Conservation (phyloP, 37 sponge, comb jelly and placozoan species). For the Eunapius fragilis region DNA sequence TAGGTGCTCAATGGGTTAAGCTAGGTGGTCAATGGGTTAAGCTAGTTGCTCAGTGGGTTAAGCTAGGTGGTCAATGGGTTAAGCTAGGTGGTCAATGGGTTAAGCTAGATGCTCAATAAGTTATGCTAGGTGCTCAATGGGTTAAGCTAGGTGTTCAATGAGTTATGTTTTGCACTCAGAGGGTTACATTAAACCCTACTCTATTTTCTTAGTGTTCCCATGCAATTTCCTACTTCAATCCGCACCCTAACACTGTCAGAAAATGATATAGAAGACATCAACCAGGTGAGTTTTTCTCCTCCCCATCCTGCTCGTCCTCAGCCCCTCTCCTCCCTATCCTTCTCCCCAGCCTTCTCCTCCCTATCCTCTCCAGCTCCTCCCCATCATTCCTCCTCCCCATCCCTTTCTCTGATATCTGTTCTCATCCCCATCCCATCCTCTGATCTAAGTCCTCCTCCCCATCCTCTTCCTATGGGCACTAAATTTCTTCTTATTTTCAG, state of each 20-base stretch:
- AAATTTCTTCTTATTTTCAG: background rate
- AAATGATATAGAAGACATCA: constrained; percentile 57
- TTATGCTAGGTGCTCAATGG: too few relatives aligned
- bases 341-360: background rate
- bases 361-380: too few relatives aligned
- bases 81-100: too few relatives aligned
- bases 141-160: too few relatives aligned
- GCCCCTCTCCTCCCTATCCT: background rate
- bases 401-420: background rate
- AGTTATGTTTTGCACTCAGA: background rate
- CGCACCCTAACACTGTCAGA: constrained; percentile 61
- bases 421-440: background rate
- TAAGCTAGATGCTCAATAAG: too few relatives aligned
- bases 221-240: constrained; percentile 31
- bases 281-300: constrained; percentile 23
- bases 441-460: background rate
- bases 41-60: too few relatives aligned
- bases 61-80: too few relatives aligned
- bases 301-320: background rate
- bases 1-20: background rate
- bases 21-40: background rate
- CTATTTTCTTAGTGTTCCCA: background rate
- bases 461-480: background rate
- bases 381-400: too few relatives aligned
- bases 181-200: too few relatives aligned